Evolutionary conservation across 2,113 vertebrate species (phyloP).

Genomic region (Atlantisia rogersi): DNA sequence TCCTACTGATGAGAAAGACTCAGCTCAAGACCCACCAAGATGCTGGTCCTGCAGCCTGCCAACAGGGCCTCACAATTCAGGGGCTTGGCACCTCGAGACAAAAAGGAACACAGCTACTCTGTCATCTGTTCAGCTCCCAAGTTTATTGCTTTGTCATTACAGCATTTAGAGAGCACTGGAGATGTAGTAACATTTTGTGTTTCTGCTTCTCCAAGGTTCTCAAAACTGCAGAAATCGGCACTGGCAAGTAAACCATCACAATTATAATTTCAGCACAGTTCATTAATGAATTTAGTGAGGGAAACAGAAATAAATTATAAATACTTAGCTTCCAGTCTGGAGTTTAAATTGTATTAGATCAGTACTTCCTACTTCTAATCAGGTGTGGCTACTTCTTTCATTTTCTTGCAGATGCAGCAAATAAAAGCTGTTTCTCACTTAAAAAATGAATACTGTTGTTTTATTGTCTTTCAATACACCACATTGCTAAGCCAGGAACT

Average conservation of each 20-base stretch:
- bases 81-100: not conserved
- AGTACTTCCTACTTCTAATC: not conserved
- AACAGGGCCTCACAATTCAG: not conserved
- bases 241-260: not conserved
- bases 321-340: not conserved
- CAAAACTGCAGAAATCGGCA: not conserved
- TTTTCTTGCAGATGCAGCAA: not conserved
- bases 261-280: not conserved
- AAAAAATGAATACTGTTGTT: not conserved
- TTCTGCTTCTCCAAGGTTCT: not conserved
- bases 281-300: not conserved
- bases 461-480: not conserved
- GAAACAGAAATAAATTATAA: not conserved
- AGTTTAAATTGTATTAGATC: not conserved
- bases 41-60: not conserved
- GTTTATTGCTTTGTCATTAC: not conserved
- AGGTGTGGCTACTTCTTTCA: not conserved
- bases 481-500: not conserved
- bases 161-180: not conserved
- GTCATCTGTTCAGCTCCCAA: not conserved
- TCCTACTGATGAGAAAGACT: not conserved
- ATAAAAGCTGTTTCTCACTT: not conserved
- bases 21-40: fast-evolving
- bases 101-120: not conserved
- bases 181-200: not conserved